Evolutionary conservation across 2,888 invertebrate genomes (phyloP).

Genomic region (Netelia melanura): DNA sequence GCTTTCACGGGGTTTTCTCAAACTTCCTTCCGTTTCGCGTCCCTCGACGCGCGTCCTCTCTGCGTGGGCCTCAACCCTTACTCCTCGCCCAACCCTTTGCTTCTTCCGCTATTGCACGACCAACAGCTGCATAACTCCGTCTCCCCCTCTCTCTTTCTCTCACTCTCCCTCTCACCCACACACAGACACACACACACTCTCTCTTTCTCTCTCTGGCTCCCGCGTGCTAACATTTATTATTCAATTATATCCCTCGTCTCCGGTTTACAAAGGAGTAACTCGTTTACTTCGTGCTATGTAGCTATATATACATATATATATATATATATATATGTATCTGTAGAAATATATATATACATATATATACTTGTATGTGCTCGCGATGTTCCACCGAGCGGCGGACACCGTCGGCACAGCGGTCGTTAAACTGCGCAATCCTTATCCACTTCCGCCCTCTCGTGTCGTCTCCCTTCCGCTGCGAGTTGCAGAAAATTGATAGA

Average conservation of each 20-base stretch:
- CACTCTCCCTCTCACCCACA: slow-evolving; percentile 1
- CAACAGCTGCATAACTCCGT: not conserved
- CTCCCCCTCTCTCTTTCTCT: not conserved
- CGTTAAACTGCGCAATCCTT: slow-evolving; percentile 48
- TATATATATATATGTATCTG: not conserved
- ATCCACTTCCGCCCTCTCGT: slow-evolving; percentile 5
- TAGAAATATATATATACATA: not conserved
- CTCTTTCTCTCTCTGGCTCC: slow-evolving; percentile 29
- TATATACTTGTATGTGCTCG: slow-evolving; percentile 13
- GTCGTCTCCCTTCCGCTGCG: not conserved
- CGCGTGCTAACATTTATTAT: slow-evolving; percentile 69
- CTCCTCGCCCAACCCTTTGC: too few relatives aligned
- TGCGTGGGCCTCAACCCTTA: not conserved
- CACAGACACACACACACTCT: not conserved
- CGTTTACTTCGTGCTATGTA: slow-evolving; percentile 44
- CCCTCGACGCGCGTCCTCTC: slow-evolving; percentile 6
- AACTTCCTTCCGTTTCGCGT: slow-evolving; percentile 13
- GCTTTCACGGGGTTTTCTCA: slow-evolving; percentile 37
- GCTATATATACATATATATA: slow-evolving; percentile 11
- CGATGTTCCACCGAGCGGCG: slow-evolving; percentile 25
- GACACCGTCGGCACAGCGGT: slow-evolving; percentile 32
- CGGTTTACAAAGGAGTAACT: slow-evolving; percentile 68
- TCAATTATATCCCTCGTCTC: slow-evolving; percentile 69
- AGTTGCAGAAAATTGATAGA: not conserved
- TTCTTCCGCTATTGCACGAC: not conserved